Base-by-base conservation (phyloP, 2,888 invertebrate genomes). In the Orthonevra nobilis region DNA sequence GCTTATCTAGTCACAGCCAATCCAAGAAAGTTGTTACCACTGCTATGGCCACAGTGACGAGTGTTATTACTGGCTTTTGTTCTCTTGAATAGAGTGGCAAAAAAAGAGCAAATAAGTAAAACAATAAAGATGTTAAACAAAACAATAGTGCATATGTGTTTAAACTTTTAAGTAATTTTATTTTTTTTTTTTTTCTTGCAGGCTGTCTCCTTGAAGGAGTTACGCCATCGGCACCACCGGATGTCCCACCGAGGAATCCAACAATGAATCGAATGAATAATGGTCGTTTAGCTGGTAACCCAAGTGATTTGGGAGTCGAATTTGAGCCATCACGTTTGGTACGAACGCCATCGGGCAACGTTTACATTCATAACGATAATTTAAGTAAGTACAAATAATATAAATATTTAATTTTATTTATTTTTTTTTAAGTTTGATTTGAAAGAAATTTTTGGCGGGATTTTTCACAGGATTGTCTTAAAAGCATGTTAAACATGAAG, bases 211-310 rank as follows among this genome's bases (percentile, higher is more conserved):
- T 96, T 89, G 96, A 95, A 91, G 93, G 94, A 88, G 92, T 93
- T 88, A 92, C 93, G 89, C 89, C 89, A 85, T 87, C 89, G 85
- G 92, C 94, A 85, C 93, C 93, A 85, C 95, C 96, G 89, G 96
- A 96, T 92, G 95, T 96, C 90, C 96, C 96, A 89, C 96, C 96
- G 83, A 93, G 96, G 87, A 96, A 95, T 90, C 95, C 95, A 86
- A 95, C 95, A 90, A 96, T 96, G 96, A 95, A 92, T 90, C 94
- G 96, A 87, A 92, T 95, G 89, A 96, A 96, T 92, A 96, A 96
- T 92, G 95, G 95, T 89, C 93, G 96, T 89, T 92, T 95, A 90
- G 94, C 94, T 87, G 93, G 94, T 88, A 94, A 95, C 90, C 94
- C 94, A 84, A 93, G 92, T 84, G 93, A 93, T 88, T 90, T 91